Evolutionary conservation across 2,797 vertebrate genomes (phyloP).

Genomic region (Phataginus tricuspis): DNA sequence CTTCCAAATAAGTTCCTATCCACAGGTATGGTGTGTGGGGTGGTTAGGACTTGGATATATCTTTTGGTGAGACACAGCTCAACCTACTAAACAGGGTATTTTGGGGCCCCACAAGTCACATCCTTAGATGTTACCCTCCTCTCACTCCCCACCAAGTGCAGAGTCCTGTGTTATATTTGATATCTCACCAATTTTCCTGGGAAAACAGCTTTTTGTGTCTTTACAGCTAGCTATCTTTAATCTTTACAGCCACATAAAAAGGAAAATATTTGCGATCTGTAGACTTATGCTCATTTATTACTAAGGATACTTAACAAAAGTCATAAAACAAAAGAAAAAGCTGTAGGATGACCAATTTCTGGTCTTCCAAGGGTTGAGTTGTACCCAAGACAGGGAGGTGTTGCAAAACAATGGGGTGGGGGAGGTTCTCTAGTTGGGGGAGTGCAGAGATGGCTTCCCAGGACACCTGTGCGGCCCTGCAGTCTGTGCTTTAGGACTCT

Average conservation of each 20-base stretch:
- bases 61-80: neutral
- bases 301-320: neutral
- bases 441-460: neutral
- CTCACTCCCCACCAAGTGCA: too few relatives aligned
- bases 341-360: neutral
- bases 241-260: neutral
- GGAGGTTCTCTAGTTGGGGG: neutral
- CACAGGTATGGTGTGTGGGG: neutral
- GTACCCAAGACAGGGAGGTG: neutral
- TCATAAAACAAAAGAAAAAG: neutral
- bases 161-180: neutral
- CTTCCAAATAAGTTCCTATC: neutral
- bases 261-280: neutral
- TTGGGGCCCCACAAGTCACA: neutral
- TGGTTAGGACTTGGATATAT: neutral
- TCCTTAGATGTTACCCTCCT: neutral
- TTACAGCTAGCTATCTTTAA: neutral
- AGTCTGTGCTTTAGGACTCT: neutral
- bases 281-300: neutral
- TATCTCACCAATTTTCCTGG: neutral
- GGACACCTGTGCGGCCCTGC: too few relatives aligned
- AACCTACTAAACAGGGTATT: neutral
- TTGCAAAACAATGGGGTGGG: neutral
- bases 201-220: neutral
- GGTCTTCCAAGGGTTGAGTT: neutral